These are phyloP conservation scores for Laterallus jamaicensis DNA, from an alignment of 2,113 vertebrate genomes.

Conservation along the genomic window DNA sequence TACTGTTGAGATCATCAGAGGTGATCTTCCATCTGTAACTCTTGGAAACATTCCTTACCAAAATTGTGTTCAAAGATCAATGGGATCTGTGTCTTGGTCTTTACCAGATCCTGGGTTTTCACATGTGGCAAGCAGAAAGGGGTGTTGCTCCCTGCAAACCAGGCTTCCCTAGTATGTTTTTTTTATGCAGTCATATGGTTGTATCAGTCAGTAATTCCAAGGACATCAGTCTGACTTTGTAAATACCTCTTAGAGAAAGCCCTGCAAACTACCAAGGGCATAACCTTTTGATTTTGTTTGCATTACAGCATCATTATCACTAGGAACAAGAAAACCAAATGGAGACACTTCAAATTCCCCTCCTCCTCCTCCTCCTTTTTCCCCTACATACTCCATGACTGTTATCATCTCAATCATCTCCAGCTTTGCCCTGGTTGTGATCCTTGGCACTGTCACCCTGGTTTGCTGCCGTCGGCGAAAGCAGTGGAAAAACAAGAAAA, in stretches of 20 bases:
- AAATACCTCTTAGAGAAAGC: background rate
- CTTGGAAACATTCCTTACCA: background rate
- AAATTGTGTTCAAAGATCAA: background rate
- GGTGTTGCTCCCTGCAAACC: background rate
- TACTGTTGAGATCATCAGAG: background rate
- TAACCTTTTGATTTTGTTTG: constrained; percentile 32
- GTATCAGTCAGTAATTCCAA: background rate
- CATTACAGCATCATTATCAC: constrained; percentile 64
- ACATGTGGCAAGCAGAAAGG: background rate
- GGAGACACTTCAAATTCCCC: constrained; percentile 63
- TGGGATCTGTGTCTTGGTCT: background rate
- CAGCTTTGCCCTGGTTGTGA: constrained; percentile 77
- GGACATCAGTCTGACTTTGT: background rate
- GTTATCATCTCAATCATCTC: constrained; percentile 88
- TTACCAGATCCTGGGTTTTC: background rate
- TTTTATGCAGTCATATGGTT: background rate
- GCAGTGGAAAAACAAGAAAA: constrained; percentile 87
- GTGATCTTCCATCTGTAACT: background rate
- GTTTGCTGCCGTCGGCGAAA: constrained; percentile 83
- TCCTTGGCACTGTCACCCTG: constrained; percentile 79
- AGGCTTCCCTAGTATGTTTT: background rate
- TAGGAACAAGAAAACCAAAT: constrained; percentile 74
- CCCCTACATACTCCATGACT: constrained; percentile 90
- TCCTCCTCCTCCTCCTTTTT: constrained; percentile 57
- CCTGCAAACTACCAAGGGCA: background rate